Base-by-base conservation (phyloP, 2,888 invertebrate species). In the Argyresthia goedartella region DNA sequence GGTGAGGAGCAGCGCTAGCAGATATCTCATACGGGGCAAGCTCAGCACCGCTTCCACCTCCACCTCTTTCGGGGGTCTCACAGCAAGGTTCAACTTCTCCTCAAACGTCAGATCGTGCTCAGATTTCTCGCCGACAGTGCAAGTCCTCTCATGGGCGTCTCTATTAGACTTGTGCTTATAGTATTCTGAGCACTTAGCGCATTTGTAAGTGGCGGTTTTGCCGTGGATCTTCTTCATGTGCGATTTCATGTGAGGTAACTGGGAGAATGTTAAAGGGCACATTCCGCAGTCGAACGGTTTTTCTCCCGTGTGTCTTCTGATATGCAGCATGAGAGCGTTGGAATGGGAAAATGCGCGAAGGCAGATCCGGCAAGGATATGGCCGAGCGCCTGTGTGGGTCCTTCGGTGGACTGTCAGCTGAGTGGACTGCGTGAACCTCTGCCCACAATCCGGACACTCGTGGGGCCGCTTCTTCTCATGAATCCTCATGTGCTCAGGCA, bases 221-320 rank as follows among this genome's bases (percentile, higher is more conserved):
- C 93, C 92, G 71, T 95, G 95, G 52, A 95, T 94, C 63, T 93
- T 93, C 56, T 90, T 88, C 94, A 96, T 94, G 71, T 96, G 95
- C 56, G 95, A 93, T 75, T 95, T 95, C 75, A 95, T 90, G 67
- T 95, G 95, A 0, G 95, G 94, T 53, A 95, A 74, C 68, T 95
- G 95, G 0, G 93, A 92, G 71, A 95, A 95, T 1, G 91, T 90
- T 41, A 91, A 88, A 41, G 91, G 90, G 65, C 94, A 94, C 61
- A 92, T 78, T 11, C 90, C 81, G 66, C 92, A 93, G 14, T 65
- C 88, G 69, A 95, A 95, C 0, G 95, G 95, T 62, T 94, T 93
- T 70, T 95, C 95, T 0, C 95, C 95, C 0, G 95, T 95, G 67
- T 95, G 95, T 11, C 93, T 88, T 45, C 95, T 87, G 9, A 93